A percentile compares a stretch with the other conserved stretches of the same genome.
Conservation (phyloP, 2,113 vertebrate species). For the Silurus glanis region DNA sequence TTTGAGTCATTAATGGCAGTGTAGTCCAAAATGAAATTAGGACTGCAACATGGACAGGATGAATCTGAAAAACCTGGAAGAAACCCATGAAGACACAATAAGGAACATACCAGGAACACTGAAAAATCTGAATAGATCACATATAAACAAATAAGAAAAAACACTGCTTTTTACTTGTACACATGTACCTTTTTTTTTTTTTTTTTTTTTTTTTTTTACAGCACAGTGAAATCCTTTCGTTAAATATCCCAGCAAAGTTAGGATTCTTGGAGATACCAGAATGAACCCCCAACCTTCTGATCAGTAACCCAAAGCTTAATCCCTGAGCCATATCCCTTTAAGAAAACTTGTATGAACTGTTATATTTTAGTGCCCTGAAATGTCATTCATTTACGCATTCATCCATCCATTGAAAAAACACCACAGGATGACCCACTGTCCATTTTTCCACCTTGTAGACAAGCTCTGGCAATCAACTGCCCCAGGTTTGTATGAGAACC, state of each 20-base stretch:
- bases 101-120: neutral
- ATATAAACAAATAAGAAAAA: neutral
- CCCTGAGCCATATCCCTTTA: too few relatives aligned
- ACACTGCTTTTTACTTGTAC: too few relatives aligned
- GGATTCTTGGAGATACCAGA: too few relatives aligned
- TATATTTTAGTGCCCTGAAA: neutral
- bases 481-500: conserved; percentile 39
- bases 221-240: too few relatives aligned
- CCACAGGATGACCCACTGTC: conserved; percentile 4
- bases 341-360: neutral
- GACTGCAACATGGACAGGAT: neutral
- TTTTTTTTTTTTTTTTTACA: too few relatives aligned
- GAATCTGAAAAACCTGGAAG: neutral
- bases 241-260: too few relatives aligned
- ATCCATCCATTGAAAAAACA: neutral
- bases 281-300: too few relatives aligned
- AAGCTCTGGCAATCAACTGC: conserved; percentile 16
- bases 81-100: neutral
- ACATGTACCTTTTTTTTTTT: too few relatives aligned
- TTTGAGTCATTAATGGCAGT: neutral
- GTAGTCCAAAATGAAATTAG: neutral
- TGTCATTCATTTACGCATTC: neutral
- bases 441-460: conserved; percentile 6
- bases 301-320: too few relatives aligned
- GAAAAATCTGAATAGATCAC: neutral